Conservation (phyloP, 35 echinoderm and acorn worm genomes). For the Heliocidaris erythrogramma region DNA sequence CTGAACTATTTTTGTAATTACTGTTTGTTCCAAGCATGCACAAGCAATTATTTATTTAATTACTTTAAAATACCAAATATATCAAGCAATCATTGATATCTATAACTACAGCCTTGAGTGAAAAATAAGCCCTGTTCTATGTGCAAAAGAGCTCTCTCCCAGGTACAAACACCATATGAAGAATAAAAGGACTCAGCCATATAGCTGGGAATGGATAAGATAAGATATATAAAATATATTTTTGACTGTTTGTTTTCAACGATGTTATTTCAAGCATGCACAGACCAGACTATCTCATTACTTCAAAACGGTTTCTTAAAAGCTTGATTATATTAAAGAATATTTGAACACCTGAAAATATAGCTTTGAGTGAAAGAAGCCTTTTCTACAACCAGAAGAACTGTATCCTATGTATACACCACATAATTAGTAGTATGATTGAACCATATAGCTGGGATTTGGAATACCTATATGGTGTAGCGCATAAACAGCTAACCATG, state of each 20-base stretch:
- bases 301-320: background rate
- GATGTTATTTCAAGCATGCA: background rate
- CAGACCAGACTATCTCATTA: background rate
- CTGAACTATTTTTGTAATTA: no score
- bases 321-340: background rate
- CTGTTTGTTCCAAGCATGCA: no score
- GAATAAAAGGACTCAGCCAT: no score
- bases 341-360: background rate
- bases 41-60: no score
- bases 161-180: no score
- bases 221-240: background rate
- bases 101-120: no score
- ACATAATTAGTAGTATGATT: background rate
- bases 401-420: background rate
- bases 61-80: no score
- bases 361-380: background rate
- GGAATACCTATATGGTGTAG: slow-evolving; percentile 33
- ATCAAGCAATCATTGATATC: no score
- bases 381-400: background rate
- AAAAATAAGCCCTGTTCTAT: no score
- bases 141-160: no score
- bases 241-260: background rate
- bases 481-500: slow-evolving; percentile 25
- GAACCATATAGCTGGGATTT: background rate
- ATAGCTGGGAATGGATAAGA: no score